Conservation (phyloP, 2,113 vertebrate genomes). For the Scytalopus superciliaris region DNA sequence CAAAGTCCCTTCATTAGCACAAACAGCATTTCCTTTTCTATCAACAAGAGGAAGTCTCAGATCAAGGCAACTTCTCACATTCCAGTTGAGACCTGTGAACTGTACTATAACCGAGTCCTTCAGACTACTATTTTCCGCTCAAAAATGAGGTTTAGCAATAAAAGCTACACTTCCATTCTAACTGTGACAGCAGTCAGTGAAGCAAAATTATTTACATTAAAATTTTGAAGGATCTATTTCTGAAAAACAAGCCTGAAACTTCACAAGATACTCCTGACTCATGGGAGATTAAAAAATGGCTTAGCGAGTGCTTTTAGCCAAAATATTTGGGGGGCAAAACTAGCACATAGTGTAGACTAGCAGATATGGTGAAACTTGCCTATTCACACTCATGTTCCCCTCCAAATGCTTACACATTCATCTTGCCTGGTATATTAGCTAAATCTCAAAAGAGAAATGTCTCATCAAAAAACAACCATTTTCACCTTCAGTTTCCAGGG, state of each 20-base stretch:
- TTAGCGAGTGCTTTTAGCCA: not conserved
- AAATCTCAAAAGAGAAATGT: not conserved
- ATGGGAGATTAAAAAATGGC: not conserved
- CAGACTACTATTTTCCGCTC: not conserved
- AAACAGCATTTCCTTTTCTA: constrained; percentile 21
- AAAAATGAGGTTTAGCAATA: not conserved
- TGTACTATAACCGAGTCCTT: not conserved
- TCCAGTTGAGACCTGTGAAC: not conserved
- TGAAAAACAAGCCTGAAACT: not conserved
- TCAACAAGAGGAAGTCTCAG: not conserved
- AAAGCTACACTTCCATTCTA: not conserved
- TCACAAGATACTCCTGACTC: not conserved
- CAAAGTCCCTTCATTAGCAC: not conserved
- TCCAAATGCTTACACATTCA: not conserved
- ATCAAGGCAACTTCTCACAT: not conserved
- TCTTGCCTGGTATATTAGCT: not conserved
- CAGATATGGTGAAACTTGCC: not conserved
- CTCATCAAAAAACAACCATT: not conserved
- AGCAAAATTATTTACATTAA: not conserved
- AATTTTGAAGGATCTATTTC: not conserved
- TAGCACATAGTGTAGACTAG: not conserved
- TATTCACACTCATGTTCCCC: not conserved
- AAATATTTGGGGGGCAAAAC: not conserved
- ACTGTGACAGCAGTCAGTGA: not conserved
- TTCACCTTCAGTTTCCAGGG: not conserved